Base-by-base conservation (phyloP, 2,797 vertebrate species). In the Crax fasciolata region DNA sequence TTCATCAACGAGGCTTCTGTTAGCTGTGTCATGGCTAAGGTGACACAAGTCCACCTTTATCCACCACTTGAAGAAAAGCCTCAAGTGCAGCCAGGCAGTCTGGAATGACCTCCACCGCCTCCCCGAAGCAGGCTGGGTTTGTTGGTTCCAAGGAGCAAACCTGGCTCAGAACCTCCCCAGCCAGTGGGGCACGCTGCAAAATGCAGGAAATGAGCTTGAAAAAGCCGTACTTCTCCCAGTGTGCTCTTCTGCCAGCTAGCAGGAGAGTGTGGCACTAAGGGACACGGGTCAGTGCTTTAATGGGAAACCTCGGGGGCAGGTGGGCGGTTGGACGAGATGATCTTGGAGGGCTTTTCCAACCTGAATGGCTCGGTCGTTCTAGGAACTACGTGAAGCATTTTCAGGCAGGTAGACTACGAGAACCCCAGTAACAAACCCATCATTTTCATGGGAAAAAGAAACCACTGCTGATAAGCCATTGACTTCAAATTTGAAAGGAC, bases 1-100 rank as follows among this genome's bases (percentile, higher is more conserved):
- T 85, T 94, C 68, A 28, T 89, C 90, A 94, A 80, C 94, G 70
- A 17, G 4, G 8, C 76, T 48, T 78, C 38, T 89, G 93, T 93
- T 91, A 82, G 70, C 87, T 11, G 70, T 2, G 2, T 72, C 89
- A 46, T 12, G 25, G 65, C 39, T 49, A 72, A 46, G 72, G 87
- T 32, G 63, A 72, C 92, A 90, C 44, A 14, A 15, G 59, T 32
- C n/a, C 61, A 82, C 46, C 79, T 68, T 68, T 43, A 24, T 13
- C 66, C 49, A 71, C 59, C 61, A 90, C 67, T 55, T 41, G 57
- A 70, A 86, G 91, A 85, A 86, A 92, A 23, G 41, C n/a, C 80
- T 75, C 12, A 30, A 14, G 16, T 28, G 80, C 23, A 88, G 67
- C 54, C 23, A 72, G 78, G 70, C 61, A 73, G 8, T 35, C 19